Base-by-base conservation (phyloP, 2,888 invertebrate species). In the Trissoscelio sp. region DNA sequence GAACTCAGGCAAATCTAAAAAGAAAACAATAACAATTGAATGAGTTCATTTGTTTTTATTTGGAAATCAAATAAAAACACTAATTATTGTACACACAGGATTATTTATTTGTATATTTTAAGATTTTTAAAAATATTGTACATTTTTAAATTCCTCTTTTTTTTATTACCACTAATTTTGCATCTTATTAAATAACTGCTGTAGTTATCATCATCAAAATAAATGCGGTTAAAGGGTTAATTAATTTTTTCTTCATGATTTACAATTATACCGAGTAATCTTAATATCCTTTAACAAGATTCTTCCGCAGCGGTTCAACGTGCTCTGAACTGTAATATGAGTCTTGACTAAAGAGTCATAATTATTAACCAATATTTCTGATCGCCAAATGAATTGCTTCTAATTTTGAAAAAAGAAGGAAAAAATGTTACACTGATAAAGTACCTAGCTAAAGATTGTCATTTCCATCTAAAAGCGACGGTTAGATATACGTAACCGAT, bases 271-370 rank as follows among this genome's bases (percentile, higher is more conserved):
- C n/a, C 12, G 48, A 57, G 39, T 44, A 58, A 70, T 70, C 37
- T 70, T 70, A 58, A 58, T 70, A 46, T 48, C 22, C 7, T 70
- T 70, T 70, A 70, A 70, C 58, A 58, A 58, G 58, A 39, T 31
- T 60, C 72, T 60, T 72, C 60, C 60, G 60, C 31, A 55, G 31
- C 3, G 12, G 51, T 53, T 60, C 28, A 72, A 18, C 22, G 39
- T 16, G 1, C 37, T 34, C 3, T 9, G 39, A 18, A 34, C 28
- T 18, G 22, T 11, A 57, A 69, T 7, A 18, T n/a, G 12, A 57
- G 16, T 28, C 18, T 46, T 48, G 14, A 16, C n/a, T 53, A 53
- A 66, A 42, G 24, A 18, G 4, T 24, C 22, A 48, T 28, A 53
- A 39, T 64, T 34, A 66, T 42, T 24, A 53, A 48, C 12, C 24